Conservation (phyloP, 2,113 vertebrate species). For the Fulica atra region DNA sequence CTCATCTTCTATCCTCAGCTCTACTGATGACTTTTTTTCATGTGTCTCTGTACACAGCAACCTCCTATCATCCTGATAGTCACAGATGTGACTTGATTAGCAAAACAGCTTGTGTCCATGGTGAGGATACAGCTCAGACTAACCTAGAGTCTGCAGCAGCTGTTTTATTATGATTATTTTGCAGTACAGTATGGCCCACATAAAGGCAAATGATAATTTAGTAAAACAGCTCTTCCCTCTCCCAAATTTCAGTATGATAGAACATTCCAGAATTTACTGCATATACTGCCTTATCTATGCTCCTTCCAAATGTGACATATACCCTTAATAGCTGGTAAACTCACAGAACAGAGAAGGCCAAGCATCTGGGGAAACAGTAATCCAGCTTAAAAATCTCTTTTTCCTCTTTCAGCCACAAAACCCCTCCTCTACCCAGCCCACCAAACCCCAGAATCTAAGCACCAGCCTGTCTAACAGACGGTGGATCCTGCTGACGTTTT, state of each 20-base stretch:
- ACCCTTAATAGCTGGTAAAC: neutral
- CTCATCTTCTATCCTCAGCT: neutral
- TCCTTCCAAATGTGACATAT: neutral
- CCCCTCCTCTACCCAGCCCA: neutral
- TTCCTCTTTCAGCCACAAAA: neutral
- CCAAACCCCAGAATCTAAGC: neutral
- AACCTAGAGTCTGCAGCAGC: neutral
- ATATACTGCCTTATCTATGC: neutral
- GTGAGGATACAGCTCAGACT: neutral
- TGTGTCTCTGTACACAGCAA: neutral
- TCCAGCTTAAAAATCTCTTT: neutral
- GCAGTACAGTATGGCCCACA: neutral
- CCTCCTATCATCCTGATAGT: neutral
- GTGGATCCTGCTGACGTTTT: neutral
- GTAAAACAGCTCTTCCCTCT: neutral
- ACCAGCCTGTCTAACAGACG: neutral
- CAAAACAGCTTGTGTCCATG: constrained; percentile 22
- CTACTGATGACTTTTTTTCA: neutral
- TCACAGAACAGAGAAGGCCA: neutral
- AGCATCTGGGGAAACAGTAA: neutral
- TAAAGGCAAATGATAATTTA: neutral
- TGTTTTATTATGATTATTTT: neutral
- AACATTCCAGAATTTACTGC: neutral
- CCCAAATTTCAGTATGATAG: neutral
- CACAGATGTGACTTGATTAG: neutral